These are phyloP conservation scores for Bombylius discolor DNA, from an alignment of 2,888 invertebrate species.

Conservation along the genomic window DNA sequence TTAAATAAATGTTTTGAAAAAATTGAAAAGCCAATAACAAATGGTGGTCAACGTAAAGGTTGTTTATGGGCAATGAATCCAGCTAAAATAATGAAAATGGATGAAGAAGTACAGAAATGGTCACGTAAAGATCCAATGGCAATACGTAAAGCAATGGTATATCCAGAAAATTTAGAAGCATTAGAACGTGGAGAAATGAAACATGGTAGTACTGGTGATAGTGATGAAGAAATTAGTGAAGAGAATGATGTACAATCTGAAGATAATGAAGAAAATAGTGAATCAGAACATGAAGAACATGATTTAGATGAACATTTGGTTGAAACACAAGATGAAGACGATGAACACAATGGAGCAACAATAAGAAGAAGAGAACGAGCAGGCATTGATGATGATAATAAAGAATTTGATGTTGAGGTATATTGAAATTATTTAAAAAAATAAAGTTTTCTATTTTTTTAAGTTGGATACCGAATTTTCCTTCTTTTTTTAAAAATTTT, in stretches of 20 bases:
- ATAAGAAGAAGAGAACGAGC: not conserved
- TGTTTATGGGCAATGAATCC: conserved; percentile 97
- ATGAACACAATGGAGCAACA: conserved; percentile 16
- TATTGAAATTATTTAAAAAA: not conserved
- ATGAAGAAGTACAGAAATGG: conserved; percentile 96
- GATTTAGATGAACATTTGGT: conserved; percentile 41
- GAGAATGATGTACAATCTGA: conserved; percentile 36
- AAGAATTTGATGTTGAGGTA: conserved; percentile 50
- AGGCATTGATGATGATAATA: conserved; percentile 32
- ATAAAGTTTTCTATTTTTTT: not conserved
- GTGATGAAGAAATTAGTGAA: conserved; percentile 52
- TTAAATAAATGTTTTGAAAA: conserved; percentile 98
- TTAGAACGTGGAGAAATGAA: conserved; percentile 82
- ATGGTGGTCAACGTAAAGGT: conserved; percentile 70
- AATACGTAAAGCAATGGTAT: conserved; percentile 86
- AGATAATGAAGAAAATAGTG: conserved; percentile 37
- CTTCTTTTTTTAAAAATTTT: not conserved
- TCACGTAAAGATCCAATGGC: conserved; percentile 88
- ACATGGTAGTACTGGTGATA: conserved; percentile 50
- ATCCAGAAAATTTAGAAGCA: conserved; percentile 74
- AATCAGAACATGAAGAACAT: conserved; percentile 44
- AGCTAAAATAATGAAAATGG: conserved; percentile 89
- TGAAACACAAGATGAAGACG: conserved; percentile 37
- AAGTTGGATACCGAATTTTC: not conserved
- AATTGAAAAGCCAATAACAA: conserved; percentile 85